These are phyloP conservation scores for Orthonevra nobilis DNA, from an alignment of 2,888 invertebrate species.

Conservation along the genomic window DNA sequence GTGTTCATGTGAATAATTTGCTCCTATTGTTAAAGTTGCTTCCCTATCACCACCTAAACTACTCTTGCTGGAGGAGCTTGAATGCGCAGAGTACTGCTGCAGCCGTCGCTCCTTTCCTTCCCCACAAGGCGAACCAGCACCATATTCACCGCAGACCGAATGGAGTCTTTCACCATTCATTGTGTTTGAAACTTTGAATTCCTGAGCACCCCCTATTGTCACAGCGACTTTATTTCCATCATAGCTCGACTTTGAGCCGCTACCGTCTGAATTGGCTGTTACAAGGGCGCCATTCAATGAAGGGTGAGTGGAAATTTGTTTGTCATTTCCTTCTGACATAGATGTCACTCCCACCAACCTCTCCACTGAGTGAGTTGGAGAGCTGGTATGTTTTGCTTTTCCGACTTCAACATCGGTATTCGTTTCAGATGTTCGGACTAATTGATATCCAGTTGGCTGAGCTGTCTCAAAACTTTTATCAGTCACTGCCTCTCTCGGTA, in stretches of 20 bases:
- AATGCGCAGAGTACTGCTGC: slow-evolving; percentile 7
- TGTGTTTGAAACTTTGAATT: slow-evolving; percentile 57
- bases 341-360: slow-evolving; percentile 2
- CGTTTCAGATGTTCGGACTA: slow-evolving; percentile 43
- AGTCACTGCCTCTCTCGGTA: slow-evolving; percentile 7
- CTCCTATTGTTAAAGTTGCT: slow-evolving; percentile 58
- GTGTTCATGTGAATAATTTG: slow-evolving; percentile 65
- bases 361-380: slow-evolving; percentile 27
- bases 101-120: slow-evolving; percentile 22
- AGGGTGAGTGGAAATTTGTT: slow-evolving; percentile 54
- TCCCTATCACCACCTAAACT: slow-evolving; percentile 35
- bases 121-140: slow-evolving; percentile 18
- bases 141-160: slow-evolving; percentile 57
- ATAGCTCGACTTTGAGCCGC: slow-evolving; percentile 38
- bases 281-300: slow-evolving; percentile 32
- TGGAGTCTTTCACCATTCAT: slow-evolving; percentile 50
- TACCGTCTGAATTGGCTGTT: slow-evolving; percentile 30
- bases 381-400: slow-evolving; percentile 36
- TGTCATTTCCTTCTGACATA: slow-evolving; percentile 50
- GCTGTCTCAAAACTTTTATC: slow-evolving; percentile 47
- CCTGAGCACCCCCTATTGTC: slow-evolving; percentile 41
- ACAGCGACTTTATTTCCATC: slow-evolving; percentile 29
- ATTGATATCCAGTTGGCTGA: slow-evolving; percentile 59
- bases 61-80: slow-evolving; percentile 7
- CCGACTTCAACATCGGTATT: slow-evolving; percentile 42